A percentile compares a stretch with the other conserved stretches of the same genome.
Conservation (phyloP, 2,113 vertebrate genomes). For the Cyanoramphus novaezelandiae region DNA sequence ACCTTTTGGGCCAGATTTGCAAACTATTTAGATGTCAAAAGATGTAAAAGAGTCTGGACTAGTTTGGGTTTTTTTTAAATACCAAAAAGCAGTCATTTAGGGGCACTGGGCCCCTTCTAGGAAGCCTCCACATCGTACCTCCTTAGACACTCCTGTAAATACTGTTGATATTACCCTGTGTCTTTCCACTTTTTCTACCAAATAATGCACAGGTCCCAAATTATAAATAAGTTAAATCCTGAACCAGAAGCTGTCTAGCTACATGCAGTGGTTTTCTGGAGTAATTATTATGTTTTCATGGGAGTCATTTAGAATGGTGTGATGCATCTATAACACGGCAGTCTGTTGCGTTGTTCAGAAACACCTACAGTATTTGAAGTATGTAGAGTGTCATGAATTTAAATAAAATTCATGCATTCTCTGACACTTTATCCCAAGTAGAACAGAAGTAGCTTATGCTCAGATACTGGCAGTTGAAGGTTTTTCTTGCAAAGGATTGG, state of each 20-base stretch:
- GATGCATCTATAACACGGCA: constrained; percentile 28
- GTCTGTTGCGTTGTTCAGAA: constrained; percentile 27
- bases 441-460: constrained; percentile 6
- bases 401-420: constrained; percentile 26
- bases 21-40: neutral
- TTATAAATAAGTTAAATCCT: neutral
- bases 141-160: neutral
- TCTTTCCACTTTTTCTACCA: neutral
- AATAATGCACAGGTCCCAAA: neutral
- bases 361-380: neutral
- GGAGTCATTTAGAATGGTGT: constrained; percentile 9
- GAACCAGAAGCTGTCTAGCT: neutral
- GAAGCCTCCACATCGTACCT: accelerated
- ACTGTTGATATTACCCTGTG: neutral
- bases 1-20: constrained; percentile 4
- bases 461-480: neutral
- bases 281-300: neutral
- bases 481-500: neutral
- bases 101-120: neutral
- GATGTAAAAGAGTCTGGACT: neutral
- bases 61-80: neutral
- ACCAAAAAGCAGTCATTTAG: neutral
- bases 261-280: neutral
- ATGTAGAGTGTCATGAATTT: constrained; percentile 29
- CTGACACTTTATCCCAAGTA: neutral